Base-by-base conservation (phyloP, 2,113 vertebrate genomes). In the Corydoras maculifer region DNA sequence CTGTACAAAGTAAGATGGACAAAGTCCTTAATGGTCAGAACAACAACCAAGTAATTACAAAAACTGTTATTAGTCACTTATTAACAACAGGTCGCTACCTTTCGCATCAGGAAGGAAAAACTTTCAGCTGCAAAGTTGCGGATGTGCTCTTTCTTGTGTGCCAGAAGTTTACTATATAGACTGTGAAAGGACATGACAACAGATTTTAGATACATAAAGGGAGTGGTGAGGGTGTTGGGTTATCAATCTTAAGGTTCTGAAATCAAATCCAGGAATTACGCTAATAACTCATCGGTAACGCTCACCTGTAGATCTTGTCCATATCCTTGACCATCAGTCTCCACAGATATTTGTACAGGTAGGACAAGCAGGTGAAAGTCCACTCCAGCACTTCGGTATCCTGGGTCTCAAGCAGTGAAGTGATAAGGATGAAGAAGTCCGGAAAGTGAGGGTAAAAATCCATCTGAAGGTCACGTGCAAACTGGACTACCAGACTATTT, bases 261-360 rank as follows among this genome's bases (percentile, higher is more conserved):
- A 1, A 25, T 25, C 18, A 25, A 25, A 25, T 25, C 18, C 18
- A n/a, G n/a, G n/a, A 25, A 25, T 25, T 25, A 2, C 2, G 18
- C 1, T 2, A 25, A 25, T 25, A 25, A 25, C 18, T 25, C 18
- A 25, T 25, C 18, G 18, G 18, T 25, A 25, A 25, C 35, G 35
- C 75, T 80, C 82, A 99, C 97, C 92, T 92, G 89, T 99, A 99
- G 79, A 99, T 96, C 57, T 73, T 91, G 66, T 81, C 29, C 87
- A 98, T 96, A 79, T 99, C 97, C 80, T 94, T 97, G 63, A 95
- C 93, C 94, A 99, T 98, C 60, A 95, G 74, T 68, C 93, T 92
- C 97, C 96, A 99, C 57, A 99, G 87, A 72, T 98, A 98, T 80
- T 99, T 99, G 86, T 93, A 99, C 29, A 99, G 91, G 78, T 96